These are phyloP conservation scores for Cinara cedri DNA, from an alignment of 2,888 invertebrate genomes.

Conservation along the genomic window DNA sequence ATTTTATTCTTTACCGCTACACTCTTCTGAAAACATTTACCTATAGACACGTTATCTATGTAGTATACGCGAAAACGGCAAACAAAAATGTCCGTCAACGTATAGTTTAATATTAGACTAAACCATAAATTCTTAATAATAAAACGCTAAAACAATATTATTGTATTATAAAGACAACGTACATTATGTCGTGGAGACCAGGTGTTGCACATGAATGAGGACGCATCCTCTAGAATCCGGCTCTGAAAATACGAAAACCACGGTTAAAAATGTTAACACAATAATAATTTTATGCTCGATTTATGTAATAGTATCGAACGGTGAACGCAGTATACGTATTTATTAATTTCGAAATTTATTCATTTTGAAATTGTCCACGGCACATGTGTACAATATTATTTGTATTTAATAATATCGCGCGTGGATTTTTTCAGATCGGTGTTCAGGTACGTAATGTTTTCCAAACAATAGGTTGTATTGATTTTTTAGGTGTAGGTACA, in stretches of 20 bases:
- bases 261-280: conserved; percentile 33
- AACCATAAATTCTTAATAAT: no score
- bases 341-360: not conserved
- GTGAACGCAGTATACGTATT: no score
- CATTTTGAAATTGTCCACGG: not conserved
- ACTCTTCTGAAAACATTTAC: not conserved
- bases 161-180: conserved; percentile 65
- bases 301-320: no score
- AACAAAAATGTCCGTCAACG: not conserved
- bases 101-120: no score
- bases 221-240: conserved; percentile 87
- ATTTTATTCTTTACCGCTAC: not conserved
- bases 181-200: conserved; percentile 90
- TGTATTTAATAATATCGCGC: no score
- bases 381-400: no score
- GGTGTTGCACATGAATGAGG: conserved; percentile 83
- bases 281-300: not conserved
- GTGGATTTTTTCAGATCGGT: no score
- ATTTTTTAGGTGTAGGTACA: no score
- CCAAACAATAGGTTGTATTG: no score
- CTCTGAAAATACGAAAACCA: conserved; percentile 70
- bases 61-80: not conserved
- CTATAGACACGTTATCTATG: no score
- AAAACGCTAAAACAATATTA: no score
- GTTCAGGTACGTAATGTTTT: no score